phyloP scores from a whole-genome alignment of 2,113 vertebrate species.

The Actenoides hombroni region DNA sequence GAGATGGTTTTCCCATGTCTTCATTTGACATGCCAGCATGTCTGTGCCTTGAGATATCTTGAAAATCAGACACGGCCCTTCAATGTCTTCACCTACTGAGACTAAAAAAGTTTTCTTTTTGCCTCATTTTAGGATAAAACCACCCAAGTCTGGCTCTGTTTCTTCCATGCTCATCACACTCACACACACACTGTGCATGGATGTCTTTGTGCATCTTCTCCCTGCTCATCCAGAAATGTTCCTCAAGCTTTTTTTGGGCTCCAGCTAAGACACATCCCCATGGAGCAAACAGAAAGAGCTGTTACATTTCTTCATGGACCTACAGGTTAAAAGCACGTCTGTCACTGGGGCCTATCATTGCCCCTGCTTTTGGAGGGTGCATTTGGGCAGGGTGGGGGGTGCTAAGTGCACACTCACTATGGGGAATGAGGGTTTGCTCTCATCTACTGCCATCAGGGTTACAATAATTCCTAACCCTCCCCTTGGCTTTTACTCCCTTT shows the following conservation, averaged over 20 bases:
- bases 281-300: rapidly evolving
- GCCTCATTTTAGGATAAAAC: background rate
- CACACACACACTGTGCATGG: background rate
- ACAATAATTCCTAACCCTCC: background rate
- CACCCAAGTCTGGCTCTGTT: background rate
- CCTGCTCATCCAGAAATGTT: background rate
- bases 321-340: background rate
- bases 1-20: background rate
- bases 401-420: background rate
- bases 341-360: rapidly evolving
- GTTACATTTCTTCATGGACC: rapidly evolving
- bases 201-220: background rate
- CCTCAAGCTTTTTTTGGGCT: background rate
- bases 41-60: background rate
- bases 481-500: background rate
- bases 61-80: background rate
- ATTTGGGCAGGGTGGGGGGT: background rate
- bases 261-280: background rate
- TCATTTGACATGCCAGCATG: background rate
- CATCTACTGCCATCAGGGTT: background rate
- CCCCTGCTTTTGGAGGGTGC: rapidly evolving
- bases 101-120: background rate
- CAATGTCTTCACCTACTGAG: background rate
- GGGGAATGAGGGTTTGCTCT: background rate
- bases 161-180: background rate